A percentile compares a stretch with the other conserved stretches of the same genome.
Evolutionary conservation across 2,797 vertebrate genomes (phyloP).

Genomic region (Dicrostonyx torquatus): DNA sequence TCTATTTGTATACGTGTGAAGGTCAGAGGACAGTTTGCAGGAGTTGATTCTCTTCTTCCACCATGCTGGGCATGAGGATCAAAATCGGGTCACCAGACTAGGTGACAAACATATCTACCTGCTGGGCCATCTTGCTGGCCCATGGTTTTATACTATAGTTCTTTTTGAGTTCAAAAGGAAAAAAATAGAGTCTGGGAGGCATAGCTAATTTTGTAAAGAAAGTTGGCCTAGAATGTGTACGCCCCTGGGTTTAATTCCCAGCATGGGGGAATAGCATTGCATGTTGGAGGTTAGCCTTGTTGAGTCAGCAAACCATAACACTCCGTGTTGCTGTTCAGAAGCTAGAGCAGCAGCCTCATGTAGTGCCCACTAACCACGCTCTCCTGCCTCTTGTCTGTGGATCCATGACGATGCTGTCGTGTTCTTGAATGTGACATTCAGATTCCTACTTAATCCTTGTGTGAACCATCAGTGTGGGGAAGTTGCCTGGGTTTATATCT

Average conservation of each 20-base stretch:
- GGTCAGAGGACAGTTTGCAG: not conserved
- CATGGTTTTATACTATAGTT: not conserved
- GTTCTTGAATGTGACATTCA: not conserved
- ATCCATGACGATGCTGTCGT: not conserved
- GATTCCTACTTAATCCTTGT: not conserved
- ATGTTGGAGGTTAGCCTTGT: not conserved
- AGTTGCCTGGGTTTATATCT: not conserved
- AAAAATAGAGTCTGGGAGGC: not conserved
- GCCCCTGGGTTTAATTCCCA: not conserved
- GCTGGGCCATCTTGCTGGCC: not conserved
- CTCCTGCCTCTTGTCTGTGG: not conserved
- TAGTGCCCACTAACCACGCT: not conserved
- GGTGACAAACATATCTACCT: not conserved
- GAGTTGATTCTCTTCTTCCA: not conserved
- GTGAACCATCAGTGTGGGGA: not conserved
- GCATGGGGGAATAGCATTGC: not conserved
- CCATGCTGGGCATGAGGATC: not conserved
- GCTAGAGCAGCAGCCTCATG: not conserved
- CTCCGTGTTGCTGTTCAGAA: not conserved
- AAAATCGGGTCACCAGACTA: not conserved
- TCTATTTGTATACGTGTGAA: not conserved
- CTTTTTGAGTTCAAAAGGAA: slow-evolving; percentile 3
- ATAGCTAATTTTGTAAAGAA: not conserved
- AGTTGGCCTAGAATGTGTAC: not conserved
- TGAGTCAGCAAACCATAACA: not conserved